Evolutionary conservation across 2,797 vertebrate species (phyloP).

Genomic region (Acanthurus leucopareius): DNA sequence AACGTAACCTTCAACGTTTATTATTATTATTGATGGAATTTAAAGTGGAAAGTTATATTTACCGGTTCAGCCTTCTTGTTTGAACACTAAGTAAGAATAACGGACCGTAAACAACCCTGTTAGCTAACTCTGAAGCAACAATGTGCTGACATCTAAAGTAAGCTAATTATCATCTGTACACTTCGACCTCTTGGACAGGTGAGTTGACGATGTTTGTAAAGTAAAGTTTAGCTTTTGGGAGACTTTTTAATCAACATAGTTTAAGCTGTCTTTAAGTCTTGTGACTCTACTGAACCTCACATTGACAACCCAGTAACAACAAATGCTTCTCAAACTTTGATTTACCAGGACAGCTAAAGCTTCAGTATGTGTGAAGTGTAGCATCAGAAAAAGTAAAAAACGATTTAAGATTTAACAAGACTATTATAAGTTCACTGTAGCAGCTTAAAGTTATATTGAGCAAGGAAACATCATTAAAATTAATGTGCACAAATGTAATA

Average conservation of each 20-base stretch:
- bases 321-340: neutral
- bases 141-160: constrained; percentile 48
- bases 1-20: neutral
- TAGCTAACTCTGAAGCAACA: constrained; percentile 50
- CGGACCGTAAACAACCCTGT: constrained; percentile 53
- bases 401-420: neutral
- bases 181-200: constrained; percentile 52
- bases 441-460: neutral
- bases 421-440: neutral
- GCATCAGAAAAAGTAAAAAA: neutral
- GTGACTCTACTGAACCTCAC: neutral
- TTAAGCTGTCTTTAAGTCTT: neutral
- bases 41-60: neutral
- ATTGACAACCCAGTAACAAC: neutral
- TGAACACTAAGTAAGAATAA: neutral
- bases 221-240: neutral
- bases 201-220: constrained; percentile 16
- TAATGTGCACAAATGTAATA: neutral
- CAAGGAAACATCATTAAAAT: neutral
- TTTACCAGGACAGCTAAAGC: constrained; percentile 1
- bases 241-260: neutral
- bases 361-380: neutral
- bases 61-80: neutral
- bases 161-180: neutral
- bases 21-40: neutral